Conservation (phyloP, 2,113 vertebrate genomes). For the Trogon surrucura region DNA sequence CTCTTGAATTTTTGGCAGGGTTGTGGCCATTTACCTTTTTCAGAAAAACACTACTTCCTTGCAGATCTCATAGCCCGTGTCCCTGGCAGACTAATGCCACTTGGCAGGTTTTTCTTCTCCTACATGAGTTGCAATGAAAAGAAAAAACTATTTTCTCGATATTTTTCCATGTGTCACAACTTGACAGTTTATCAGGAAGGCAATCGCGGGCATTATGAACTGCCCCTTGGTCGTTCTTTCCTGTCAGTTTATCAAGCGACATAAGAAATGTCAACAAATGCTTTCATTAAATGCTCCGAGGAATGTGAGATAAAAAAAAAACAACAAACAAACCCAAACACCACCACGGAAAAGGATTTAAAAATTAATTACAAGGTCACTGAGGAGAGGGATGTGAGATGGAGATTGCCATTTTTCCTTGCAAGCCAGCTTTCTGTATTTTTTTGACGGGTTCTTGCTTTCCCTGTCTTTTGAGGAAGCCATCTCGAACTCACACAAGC, state of each 20-base stretch:
- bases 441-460: neutral
- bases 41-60: neutral
- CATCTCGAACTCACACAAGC: accelerated
- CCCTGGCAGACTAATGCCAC: neutral
- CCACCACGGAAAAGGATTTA: neutral
- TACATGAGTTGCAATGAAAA: neutral
- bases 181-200: neutral
- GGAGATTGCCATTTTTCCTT: neutral
- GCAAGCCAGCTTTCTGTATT: neutral
- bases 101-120: neutral
- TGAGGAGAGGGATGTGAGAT: neutral
- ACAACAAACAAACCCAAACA: neutral
- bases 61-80: neutral
- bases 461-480: neutral
- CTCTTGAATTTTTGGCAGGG: neutral
- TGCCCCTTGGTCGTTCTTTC: neutral
- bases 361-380: neutral
- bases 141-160: neutral
- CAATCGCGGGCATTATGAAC: accelerated
- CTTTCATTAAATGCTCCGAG: neutral
- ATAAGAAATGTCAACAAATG: neutral
- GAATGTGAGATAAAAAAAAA: neutral
- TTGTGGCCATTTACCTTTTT: neutral
- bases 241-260: neutral
- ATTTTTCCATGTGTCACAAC: neutral